phyloP scores from a whole-genome alignment of 2,888 invertebrate genomes.

The Camponotus fellah region DNA sequence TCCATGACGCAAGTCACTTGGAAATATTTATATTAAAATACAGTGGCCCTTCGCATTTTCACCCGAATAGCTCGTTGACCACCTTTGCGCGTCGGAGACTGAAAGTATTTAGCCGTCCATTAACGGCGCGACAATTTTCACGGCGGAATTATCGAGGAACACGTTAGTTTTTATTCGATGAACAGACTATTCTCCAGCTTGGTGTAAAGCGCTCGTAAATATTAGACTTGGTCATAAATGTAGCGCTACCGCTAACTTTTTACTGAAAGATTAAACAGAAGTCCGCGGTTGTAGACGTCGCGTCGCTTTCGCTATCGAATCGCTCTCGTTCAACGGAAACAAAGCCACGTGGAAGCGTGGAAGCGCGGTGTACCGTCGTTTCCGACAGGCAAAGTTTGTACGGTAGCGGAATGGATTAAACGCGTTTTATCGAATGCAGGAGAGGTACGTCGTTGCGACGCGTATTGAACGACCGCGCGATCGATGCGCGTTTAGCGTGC shows the following conservation, averaged over 20 bases:
- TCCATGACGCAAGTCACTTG: constrained; percentile 44
- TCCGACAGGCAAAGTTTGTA: constrained; percentile 46
- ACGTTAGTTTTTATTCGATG: not conserved
- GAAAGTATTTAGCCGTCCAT: constrained; percentile 11
- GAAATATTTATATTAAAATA: constrained; percentile 57
- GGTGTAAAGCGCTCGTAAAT: constrained; percentile 31
- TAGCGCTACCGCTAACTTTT: constrained; percentile 21
- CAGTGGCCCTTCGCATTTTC: constrained; percentile 34
- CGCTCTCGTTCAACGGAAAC: constrained; percentile 48
- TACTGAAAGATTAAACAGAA: constrained; percentile 48
- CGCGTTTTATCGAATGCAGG: constrained; percentile 52
- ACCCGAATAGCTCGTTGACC: constrained; percentile 11
- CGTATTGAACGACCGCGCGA: constrained; percentile 49
- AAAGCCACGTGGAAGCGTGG: constrained; percentile 49
- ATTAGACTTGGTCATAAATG: constrained; percentile 25
- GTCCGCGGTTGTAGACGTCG: constrained; percentile 23
- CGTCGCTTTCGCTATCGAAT: constrained; percentile 38
- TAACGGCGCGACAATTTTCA: constrained; percentile 18
- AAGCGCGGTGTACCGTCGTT: constrained; percentile 31
- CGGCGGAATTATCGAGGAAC: not conserved
- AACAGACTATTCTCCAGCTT: constrained; percentile 7
- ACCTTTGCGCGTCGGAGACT: constrained; percentile 1
- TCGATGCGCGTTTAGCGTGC: constrained; percentile 46
- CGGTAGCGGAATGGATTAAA: constrained; percentile 47
- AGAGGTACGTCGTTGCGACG: constrained; percentile 36